Percentiles rank a stretch among this genome's conserved stretches.
Conservation (phyloP, 1,140 invertebrate genomes). For the Pseudomyrmex concolor region DNA sequence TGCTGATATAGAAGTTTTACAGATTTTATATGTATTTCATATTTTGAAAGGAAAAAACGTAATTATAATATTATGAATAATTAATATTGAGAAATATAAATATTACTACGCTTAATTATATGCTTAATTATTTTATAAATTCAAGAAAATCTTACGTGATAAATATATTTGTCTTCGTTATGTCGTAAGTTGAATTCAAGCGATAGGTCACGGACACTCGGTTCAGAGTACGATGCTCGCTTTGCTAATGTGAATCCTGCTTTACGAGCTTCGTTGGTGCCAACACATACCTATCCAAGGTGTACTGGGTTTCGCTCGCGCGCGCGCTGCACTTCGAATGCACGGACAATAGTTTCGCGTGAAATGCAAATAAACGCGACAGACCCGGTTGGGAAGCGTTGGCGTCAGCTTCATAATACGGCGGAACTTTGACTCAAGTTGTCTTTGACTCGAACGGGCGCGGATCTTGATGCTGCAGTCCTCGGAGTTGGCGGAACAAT, state of each 20-base stretch:
- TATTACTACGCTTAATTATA: no score
- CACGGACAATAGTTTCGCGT: constrained; percentile 62
- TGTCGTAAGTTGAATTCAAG: neutral
- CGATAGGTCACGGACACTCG: constrained; percentile 10
- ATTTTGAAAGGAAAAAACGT: no score
- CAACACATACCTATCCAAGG: neutral
- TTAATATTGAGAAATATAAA: neutral
- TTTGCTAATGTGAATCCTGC: neutral
- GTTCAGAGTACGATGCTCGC: neutral
- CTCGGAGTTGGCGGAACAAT: constrained; percentile 48
- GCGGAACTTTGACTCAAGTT: constrained; percentile 57
- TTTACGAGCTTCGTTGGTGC: constrained; percentile 35
- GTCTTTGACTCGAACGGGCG: constrained; percentile 51
- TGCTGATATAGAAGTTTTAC: neutral
- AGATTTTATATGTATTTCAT: neutral
- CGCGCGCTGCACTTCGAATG: constrained; percentile 42
- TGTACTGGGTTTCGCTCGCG: constrained; percentile 10
- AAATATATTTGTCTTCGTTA: neutral
- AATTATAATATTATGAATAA: neutral
- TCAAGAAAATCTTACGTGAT: neutral
- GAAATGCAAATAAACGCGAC: constrained; percentile 67
- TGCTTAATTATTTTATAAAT: neutral
- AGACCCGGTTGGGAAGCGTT: constrained; percentile 39
- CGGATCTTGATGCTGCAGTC: constrained; percentile 63
- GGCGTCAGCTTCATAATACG: constrained; percentile 71